Evolutionary conservation across 2,113 vertebrate genomes (phyloP), one percentile per base, ranked within the genome.

Genomic region (Eubucco bourcierii): DNA sequence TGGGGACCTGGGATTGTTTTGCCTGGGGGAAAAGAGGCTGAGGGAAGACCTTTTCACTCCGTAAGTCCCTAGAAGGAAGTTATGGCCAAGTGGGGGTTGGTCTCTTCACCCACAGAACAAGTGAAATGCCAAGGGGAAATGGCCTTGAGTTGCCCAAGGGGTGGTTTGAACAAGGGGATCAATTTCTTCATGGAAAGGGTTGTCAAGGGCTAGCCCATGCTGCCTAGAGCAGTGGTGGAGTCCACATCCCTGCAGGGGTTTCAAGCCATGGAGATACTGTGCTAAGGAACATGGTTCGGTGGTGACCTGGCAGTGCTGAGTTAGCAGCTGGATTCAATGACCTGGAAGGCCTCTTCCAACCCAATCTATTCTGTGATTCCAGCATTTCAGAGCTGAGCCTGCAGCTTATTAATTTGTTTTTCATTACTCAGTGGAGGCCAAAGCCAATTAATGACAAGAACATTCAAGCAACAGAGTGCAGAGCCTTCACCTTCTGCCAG

Each of bases 391-490:
- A 23, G 41, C 17, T 52, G 60, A 90, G 76, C 71, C 82, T 34
- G 74, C 34, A 13, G 2, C 3, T 24, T 76, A 44, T 91, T 56
- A 71, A 90, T 84, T 93, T 76, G 94, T 87, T 94, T 95, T 93
- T 93, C 93, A 92, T 93, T 75, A 84, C 93, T 94, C 84, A 66
- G 90, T 14, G n/a, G 80, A 91, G 82, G 76, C 77, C 87, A 78
- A 63, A 80, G 93, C 72, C 61, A 55, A 14, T 3, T 33, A 75
- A 67, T 89, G 90, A 94, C 96, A 94, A 86, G 75, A 96, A 93
- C 84, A 75, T 85, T 94, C 91, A 90, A 76, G 87, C 88, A 96
- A 67, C 93, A 84, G 80, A 78, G 29, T 25, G 65, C 83, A 73
- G 87, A 90, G 74, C 83, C 60, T 29, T 53, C 60, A 9, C 68